Evolutionary conservation across 2,888 invertebrate species (phyloP).

Genomic region (Drosophila pseudotakahashii): DNA sequence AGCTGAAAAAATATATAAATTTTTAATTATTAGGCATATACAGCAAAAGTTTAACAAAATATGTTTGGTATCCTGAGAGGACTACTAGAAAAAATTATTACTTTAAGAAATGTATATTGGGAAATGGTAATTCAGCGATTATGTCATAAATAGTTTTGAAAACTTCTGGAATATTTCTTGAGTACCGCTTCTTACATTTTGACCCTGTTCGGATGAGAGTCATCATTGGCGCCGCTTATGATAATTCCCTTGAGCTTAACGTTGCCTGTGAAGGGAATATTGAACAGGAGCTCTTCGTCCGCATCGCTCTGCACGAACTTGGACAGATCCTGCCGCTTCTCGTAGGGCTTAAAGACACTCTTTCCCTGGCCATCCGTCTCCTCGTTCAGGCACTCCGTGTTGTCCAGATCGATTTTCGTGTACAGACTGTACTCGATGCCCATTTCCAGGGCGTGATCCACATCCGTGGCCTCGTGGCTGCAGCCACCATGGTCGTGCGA

Average conservation of each 20-base stretch:
- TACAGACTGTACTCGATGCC: constrained; percentile 88
- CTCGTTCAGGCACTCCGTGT: constrained; percentile 96
- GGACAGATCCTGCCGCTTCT: constrained; percentile 90
- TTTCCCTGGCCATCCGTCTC: constrained; percentile 93
- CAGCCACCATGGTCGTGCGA: constrained; percentile 82
- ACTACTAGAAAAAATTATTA: no score
- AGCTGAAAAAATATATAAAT: constrained; percentile 86
- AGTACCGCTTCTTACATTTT: constrained; percentile 88
- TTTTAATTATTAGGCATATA: neutral
- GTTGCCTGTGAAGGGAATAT: constrained; percentile 98
- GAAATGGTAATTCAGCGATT: no score
- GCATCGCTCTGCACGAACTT: constrained; percentile 98
- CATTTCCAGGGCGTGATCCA: constrained; percentile 83
- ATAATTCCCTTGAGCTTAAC: constrained; percentile 97
- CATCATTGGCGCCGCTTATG: constrained; percentile 94
- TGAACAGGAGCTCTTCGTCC: constrained; percentile 97
- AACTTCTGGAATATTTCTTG: neutral
- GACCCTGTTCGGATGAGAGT: constrained; percentile 93
- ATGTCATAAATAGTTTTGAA: no score
- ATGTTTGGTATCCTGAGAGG: no score
- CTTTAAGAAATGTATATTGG: no score
- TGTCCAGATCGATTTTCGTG: constrained; percentile 94
- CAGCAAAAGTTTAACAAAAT: no score
- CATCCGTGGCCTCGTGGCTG: constrained; percentile 82
- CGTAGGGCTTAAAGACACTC: constrained; percentile 96